Evolutionary conservation across 1,140 invertebrate species (phyloP).

Genomic region (Atta cephalotes): DNA sequence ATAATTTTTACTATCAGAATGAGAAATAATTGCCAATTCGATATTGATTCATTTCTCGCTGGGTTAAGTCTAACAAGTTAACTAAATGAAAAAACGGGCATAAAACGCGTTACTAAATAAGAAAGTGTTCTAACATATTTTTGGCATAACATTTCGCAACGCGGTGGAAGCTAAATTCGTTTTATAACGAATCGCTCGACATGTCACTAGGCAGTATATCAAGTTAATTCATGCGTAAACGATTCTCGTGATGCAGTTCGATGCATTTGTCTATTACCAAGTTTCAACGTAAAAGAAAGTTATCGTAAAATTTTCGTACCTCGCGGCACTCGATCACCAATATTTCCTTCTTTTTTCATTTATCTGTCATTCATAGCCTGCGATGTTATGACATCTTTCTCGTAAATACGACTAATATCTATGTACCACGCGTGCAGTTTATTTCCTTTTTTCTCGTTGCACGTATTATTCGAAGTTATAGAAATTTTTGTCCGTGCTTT

Average conservation of each 20-base stretch:
- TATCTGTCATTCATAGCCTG: conserved; percentile 51
- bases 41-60: too few relatives aligned
- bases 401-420: conserved; percentile 49
- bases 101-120: not conserved
- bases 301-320: conserved; percentile 50
- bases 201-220: conserved; percentile 12
- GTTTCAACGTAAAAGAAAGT: not conserved
- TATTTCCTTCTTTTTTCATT: conserved; percentile 42
- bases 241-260: not conserved
- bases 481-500: conserved; percentile 32
- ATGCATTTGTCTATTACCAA: not conserved
- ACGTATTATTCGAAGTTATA: not conserved
- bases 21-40: too few relatives aligned
- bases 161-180: not conserved
- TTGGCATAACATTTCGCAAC: not conserved
- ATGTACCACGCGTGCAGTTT: conserved; percentile 13
- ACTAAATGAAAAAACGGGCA: too few relatives aligned
- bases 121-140: not conserved
- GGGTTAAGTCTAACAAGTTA: too few relatives aligned
- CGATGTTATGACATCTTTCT: conserved; percentile 30
- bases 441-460: conserved; percentile 35
- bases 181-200: not conserved
- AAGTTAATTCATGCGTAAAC: conserved; percentile 10
- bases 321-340: conserved; percentile 1
- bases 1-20: too few relatives aligned